Conservation (phyloP, 2,797 vertebrate species). For the Benthosema pterotum region DNA sequence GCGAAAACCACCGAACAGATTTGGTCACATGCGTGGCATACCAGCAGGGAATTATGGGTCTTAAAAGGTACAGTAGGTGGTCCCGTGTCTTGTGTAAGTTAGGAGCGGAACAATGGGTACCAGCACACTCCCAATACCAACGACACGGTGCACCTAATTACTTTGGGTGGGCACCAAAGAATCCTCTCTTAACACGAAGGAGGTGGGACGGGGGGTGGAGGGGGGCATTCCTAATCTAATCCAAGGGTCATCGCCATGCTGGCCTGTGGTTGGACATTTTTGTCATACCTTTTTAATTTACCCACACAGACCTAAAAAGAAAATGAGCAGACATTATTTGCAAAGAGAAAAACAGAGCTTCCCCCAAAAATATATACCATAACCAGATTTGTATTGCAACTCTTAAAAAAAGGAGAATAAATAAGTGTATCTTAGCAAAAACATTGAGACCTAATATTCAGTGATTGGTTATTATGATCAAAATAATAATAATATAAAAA, state of each 20-base stretch:
- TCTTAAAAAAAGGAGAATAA: too few relatives aligned
- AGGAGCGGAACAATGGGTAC: slow-evolving; percentile 68
- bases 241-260: slow-evolving; percentile 20
- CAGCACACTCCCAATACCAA: slow-evolving; percentile 47
- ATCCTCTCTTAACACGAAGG: slow-evolving; percentile 34
- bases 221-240: not conserved
- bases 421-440: too few relatives aligned
- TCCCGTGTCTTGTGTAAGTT: slow-evolving; percentile 67
- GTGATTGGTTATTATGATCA: not conserved
- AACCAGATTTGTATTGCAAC: too few relatives aligned
- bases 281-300: too few relatives aligned
- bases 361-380: too few relatives aligned
- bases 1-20: slow-evolving; percentile 35
- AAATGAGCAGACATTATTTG: too few relatives aligned
- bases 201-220: slow-evolving; percentile 9
- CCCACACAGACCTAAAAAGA: too few relatives aligned
- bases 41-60: slow-evolving; percentile 62
- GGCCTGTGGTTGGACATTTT: too few relatives aligned
- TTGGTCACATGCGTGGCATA: slow-evolving; percentile 69
- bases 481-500: too few relatives aligned
- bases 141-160: slow-evolving; percentile 14
- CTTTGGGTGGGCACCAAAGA: slow-evolving; percentile 44
- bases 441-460: slow-evolving; percentile 33
- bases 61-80: slow-evolving; percentile 74
- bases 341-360: too few relatives aligned